A percentile compares a stretch with the other conserved stretches of the same genome.
phyloP scores from a whole-genome alignment of 1,140 invertebrate species.

The Zaprionus kolodkinae region DNA sequence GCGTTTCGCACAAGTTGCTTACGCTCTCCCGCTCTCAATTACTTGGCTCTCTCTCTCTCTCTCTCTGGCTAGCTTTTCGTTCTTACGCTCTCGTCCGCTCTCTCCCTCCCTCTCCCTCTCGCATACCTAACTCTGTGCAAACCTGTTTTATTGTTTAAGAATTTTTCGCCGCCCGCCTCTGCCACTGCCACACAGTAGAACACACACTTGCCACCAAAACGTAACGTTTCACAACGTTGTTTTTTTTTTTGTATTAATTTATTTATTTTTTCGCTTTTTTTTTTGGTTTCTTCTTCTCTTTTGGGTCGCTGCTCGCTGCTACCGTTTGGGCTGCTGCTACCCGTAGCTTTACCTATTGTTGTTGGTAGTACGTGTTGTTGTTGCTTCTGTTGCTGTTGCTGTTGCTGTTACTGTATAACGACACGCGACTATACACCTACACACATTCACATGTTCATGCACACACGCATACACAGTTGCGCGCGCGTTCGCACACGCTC shows the following conservation, averaged over 20 bases:
- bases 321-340: conserved; percentile 41
- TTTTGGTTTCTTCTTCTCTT: conserved; percentile 34
- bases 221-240: conserved; percentile 43
- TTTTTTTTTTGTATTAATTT: conserved; percentile 18
- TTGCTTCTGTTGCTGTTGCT: conserved; percentile 14
- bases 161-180: conserved; percentile 43
- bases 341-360: conserved; percentile 29
- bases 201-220: conserved; percentile 55
- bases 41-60: background rate
- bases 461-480: conserved; percentile 5
- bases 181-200: conserved; percentile 49
- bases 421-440: conserved; percentile 51
- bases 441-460: conserved; percentile 27
- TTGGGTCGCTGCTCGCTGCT: conserved; percentile 28
- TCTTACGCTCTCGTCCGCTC: conserved; percentile 1
- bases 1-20: conserved; percentile 27
- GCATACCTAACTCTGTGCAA: conserved; percentile 35
- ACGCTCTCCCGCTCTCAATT: conserved; percentile 17
- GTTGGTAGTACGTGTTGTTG: too few species aligned
- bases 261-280: conserved; percentile 19
- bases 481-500: conserved; percentile 29
- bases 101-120: background rate
- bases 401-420: conserved; percentile 35
- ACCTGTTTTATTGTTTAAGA: conserved; percentile 54
- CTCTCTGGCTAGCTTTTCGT: conserved; percentile 1